These are phyloP conservation scores for Tryphoninae sp. DNA, from an alignment of 2,888 invertebrate genomes.

Conservation along the genomic window DNA sequence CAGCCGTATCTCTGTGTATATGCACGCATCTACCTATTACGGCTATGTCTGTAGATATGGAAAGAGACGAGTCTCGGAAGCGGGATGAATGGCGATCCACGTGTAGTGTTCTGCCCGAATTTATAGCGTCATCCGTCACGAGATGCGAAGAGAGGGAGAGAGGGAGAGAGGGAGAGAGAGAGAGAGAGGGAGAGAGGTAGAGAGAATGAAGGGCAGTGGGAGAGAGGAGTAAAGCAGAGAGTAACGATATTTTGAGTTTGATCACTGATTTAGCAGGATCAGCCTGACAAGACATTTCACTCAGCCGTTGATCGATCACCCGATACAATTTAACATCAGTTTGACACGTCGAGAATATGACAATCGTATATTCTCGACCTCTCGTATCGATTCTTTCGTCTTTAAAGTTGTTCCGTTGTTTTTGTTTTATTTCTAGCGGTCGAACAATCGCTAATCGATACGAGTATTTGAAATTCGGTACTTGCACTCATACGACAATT, in stretches of 20 bases:
- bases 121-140: conserved; percentile 72
- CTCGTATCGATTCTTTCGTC: no score
- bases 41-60: neutral
- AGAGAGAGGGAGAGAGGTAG: conserved; percentile 22
- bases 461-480: no score
- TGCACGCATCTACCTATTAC: neutral
- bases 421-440: no score
- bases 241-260: conserved; percentile 66
- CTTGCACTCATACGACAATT: no score
- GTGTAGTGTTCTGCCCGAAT: conserved; percentile 60
- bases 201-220: neutral
- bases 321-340: conserved; percentile 10
- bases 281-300: conserved; percentile 34
- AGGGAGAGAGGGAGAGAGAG: neutral
- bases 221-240: neutral
- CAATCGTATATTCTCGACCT: no score
- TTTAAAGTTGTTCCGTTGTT: no score
- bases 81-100: conserved; percentile 44
- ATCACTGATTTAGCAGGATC: conserved; percentile 66
- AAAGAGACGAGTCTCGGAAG: neutral
- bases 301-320: conserved; percentile 35
- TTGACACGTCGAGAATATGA: neutral
- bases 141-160: conserved; percentile 30
- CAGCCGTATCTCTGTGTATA: neutral
- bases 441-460: no score